Evolutionary conservation across 2,113 vertebrate species (phyloP).

Genomic region (Atrichornis clamosus): DNA sequence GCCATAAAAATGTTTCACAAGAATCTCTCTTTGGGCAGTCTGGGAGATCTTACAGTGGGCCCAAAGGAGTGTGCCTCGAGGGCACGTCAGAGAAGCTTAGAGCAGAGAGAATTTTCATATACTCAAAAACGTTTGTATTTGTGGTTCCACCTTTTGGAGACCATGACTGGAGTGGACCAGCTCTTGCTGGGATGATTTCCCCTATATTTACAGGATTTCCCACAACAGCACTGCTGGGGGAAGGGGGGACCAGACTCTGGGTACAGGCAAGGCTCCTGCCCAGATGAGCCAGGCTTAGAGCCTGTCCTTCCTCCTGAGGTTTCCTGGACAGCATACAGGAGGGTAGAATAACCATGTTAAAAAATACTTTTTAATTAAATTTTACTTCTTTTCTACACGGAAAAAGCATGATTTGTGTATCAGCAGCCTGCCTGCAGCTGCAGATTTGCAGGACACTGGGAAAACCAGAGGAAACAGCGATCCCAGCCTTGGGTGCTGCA

Average conservation of each 20-base stretch:
- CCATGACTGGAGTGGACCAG: not conserved
- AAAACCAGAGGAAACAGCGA: not conserved
- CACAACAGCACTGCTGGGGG: not conserved
- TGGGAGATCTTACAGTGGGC: not conserved
- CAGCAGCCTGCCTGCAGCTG: not conserved
- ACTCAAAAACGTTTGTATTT: not conserved
- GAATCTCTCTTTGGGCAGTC: not conserved
- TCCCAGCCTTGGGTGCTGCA: not conserved
- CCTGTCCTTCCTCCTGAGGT: not conserved
- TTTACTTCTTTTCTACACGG: not conserved
- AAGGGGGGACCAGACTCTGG: not conserved
- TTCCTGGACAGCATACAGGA: fast-evolving
- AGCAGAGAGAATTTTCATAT: not conserved
- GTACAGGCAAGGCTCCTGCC: fast-evolving
- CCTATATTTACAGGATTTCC: not conserved
- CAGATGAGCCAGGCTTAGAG: not conserved
- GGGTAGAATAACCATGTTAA: not conserved
- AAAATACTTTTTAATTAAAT: not conserved
- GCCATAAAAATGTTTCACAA: not conserved
- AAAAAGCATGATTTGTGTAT: not conserved
- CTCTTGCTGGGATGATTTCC: not conserved
- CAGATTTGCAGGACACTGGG: not conserved
- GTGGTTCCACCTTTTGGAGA: not conserved
- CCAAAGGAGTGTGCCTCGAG: fast-evolving
- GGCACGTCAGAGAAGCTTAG: not conserved